These are phyloP conservation scores for Hylaeus volcanicus DNA, from an alignment of 1,140 invertebrate species.

Conservation along the genomic window DNA sequence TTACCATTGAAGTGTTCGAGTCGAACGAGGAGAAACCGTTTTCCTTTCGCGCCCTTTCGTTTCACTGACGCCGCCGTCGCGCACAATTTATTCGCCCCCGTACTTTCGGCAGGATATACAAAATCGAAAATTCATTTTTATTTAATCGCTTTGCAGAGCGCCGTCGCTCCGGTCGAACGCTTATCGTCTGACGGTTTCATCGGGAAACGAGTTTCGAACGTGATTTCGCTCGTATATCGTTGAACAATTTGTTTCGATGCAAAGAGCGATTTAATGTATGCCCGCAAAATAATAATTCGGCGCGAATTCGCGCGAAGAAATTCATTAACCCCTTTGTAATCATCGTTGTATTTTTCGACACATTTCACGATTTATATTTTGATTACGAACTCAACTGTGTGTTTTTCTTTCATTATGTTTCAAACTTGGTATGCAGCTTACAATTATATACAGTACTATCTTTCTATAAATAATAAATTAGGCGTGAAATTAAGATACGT, in stretches of 20 bases:
- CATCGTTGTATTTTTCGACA: too few species aligned
- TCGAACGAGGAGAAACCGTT: background rate
- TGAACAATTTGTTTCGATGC: background rate
- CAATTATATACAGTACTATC: too few species aligned
- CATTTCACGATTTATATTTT: too few species aligned
- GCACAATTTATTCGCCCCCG: constrained; percentile 17
- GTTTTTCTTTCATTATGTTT: too few species aligned
- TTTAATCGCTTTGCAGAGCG: constrained; percentile 26
- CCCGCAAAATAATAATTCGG: constrained; percentile 29
- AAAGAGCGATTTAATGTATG: constrained; percentile 29
- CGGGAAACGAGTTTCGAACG: constrained; percentile 18
- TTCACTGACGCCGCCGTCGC: background rate
- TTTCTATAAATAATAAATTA: too few species aligned
- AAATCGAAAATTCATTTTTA: constrained; percentile 45
- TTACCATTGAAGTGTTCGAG: constrained; percentile 19
- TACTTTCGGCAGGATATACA: constrained; percentile 10
- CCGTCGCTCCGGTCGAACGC: constrained; percentile 4
- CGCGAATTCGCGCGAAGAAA: constrained; percentile 14
- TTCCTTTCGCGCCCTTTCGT: constrained; percentile 25
- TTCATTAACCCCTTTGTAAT: constrained; percentile 18
- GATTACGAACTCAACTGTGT: too few species aligned
- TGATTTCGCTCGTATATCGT: constrained; percentile 11
- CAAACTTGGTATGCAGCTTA: too few species aligned
- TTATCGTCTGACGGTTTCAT: constrained; percentile 27
- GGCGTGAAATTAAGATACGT: too few species aligned